A percentile compares a stretch with the other conserved stretches of the same genome.
Conservation (phyloP, 2,113 vertebrate genomes). For the Lagopus leucura region DNA sequence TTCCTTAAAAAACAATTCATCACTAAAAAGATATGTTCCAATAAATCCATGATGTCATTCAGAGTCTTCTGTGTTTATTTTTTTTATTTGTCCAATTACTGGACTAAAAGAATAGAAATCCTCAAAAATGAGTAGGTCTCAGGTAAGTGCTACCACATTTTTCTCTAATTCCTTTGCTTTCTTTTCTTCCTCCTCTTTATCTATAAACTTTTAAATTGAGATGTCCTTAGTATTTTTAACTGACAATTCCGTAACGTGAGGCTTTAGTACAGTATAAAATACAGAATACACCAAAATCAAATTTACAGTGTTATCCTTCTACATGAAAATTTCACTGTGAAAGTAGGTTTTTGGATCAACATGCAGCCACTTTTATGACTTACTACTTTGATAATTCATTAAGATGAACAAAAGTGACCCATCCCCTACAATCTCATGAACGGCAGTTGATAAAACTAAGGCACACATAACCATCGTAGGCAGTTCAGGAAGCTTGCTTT, state of each 20-base stretch:
- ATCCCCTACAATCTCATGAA: neutral
- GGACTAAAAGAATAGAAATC: neutral
- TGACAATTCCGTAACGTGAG: neutral
- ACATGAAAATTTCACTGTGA: neutral
- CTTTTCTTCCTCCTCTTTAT: constrained; percentile 76
- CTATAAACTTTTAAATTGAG: constrained; percentile 64
- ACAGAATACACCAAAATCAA: constrained; percentile 55
- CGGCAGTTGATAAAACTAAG: neutral
- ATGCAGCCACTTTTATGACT: constrained; percentile 17
- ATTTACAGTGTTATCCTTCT: constrained; percentile 67
- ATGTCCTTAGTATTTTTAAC: constrained; percentile 60
- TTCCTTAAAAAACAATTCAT: neutral
- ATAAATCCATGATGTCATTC: neutral
- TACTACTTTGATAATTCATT: neutral
- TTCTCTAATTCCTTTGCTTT: constrained; percentile 70
- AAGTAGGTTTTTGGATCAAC: neutral
- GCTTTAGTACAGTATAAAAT: constrained; percentile 69
- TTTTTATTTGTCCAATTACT: neutral
- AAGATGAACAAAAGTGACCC: neutral
- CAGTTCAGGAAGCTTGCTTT: neutral
- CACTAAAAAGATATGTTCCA: constrained; percentile 4
- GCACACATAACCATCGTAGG: neutral
- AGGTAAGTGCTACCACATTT: constrained; percentile 55
- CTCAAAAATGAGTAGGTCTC: constrained; percentile 55
- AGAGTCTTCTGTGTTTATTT: neutral